A percentile compares a stretch with the other conserved stretches of the same genome.
Conservation (phyloP, 2,797 vertebrate species). For the Adelosebastes latens region DNA sequence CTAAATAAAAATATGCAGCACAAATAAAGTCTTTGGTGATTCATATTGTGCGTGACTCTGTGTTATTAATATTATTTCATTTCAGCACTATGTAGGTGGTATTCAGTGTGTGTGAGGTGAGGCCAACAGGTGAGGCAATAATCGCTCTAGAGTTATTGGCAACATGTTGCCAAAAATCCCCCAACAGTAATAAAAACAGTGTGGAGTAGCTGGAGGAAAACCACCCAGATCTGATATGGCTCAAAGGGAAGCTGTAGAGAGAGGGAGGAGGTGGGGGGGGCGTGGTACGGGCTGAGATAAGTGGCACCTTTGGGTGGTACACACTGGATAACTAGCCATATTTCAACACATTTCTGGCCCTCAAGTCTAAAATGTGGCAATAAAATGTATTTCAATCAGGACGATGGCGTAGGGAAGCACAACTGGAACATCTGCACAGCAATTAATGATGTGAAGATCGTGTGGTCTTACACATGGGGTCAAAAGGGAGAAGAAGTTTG, state of each 20-base stretch:
- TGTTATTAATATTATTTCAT: conserved; percentile 18
- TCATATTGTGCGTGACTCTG: neutral
- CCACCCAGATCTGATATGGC: conserved; percentile 36
- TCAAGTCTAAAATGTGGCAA: conserved; percentile 36
- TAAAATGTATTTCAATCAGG: conserved; percentile 43
- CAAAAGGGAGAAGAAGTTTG: neutral
- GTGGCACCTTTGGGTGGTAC: conserved; percentile 62
- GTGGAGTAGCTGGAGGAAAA: conserved; percentile 47
- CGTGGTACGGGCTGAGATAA: conserved; percentile 49
- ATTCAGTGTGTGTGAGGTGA: conserved; percentile 25
- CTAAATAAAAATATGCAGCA: neutral
- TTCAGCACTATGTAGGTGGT: conserved; percentile 35
- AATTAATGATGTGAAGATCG: neutral
- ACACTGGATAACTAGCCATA: conserved; percentile 39
- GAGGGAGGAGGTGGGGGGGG: neutral
- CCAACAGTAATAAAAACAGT: conserved; percentile 41
- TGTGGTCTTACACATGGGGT: neutral
- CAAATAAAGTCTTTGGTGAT: conserved; percentile 23
- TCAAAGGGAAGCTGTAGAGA: conserved; percentile 24
- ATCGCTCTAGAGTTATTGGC: conserved; percentile 19
- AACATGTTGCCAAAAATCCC: conserved; percentile 24
- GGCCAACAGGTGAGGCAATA: conserved; percentile 48
- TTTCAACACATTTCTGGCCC: conserved; percentile 58
- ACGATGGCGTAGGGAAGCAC: neutral
- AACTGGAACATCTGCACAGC: conserved; percentile 9